These are phyloP conservation scores for Paedocypris sp. DNA, from an alignment of 2,113 vertebrate genomes.

Conservation along the genomic window DNA sequence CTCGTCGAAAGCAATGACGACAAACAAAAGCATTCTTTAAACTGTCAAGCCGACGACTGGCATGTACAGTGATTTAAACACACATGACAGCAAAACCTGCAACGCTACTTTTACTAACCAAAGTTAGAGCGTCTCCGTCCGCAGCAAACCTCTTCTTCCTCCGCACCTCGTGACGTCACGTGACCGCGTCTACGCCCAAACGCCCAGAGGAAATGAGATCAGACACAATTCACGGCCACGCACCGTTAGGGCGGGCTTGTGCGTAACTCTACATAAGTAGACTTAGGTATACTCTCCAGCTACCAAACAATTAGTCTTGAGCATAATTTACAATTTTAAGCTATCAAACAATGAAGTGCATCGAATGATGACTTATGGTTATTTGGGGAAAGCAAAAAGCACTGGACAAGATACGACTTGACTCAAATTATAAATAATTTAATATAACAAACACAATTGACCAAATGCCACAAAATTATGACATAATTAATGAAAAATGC, in stretches of 20 bases:
- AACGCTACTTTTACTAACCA: neutral
- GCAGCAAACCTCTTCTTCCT: neutral
- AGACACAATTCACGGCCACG: neutral
- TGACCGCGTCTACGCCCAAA: constrained; percentile 1
- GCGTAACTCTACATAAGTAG: neutral
- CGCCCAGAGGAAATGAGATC: neutral
- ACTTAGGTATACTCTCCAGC: too few relatives aligned
- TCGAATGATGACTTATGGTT: too few relatives aligned
- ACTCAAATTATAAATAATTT: too few relatives aligned
- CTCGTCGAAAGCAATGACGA: neutral
- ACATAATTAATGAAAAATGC: too few relatives aligned
- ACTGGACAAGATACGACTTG: too few relatives aligned
- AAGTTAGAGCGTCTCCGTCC: neutral
- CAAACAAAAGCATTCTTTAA: neutral
- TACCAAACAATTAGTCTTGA: too few relatives aligned
- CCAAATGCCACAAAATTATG: too few relatives aligned
- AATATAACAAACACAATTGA: too few relatives aligned
- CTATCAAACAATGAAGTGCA: too few relatives aligned
- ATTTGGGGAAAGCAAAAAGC: too few relatives aligned
- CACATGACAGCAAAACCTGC: neutral
- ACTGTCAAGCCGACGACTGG: too few relatives aligned
- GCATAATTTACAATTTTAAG: too few relatives aligned
- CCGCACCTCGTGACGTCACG: neutral
- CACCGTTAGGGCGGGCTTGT: neutral
- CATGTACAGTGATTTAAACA: neutral